These are phyloP conservation scores for Caenorhabditis afra DNA, from an alignment of 2,888 invertebrate genomes.

Conservation along the genomic window DNA sequence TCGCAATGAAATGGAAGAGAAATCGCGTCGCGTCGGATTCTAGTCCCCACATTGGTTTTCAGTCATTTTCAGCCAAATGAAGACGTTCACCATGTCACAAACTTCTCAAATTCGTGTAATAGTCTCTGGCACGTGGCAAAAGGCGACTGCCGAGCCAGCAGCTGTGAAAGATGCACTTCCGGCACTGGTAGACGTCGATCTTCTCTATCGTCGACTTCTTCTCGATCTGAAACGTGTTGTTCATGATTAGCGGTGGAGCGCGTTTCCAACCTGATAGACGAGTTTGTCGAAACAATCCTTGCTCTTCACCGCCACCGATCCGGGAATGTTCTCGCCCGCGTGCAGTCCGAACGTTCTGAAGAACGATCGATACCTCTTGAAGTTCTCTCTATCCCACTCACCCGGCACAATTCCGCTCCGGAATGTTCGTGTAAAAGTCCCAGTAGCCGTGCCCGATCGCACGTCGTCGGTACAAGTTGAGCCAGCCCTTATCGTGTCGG, in stretches of 20 bases:
- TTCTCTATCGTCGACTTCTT: constrained; percentile 78
- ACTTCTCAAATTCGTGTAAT: constrained; percentile 78
- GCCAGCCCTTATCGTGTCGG: constrained; percentile 77
- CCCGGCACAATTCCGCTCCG: constrained; percentile 80
- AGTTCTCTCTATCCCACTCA: constrained; percentile 43
- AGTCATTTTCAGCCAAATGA: too few species aligned
- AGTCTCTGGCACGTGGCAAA: constrained; percentile 75
- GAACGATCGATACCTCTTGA: neutral
- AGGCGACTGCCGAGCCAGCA: constrained; percentile 79
- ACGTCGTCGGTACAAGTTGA: constrained; percentile 77
- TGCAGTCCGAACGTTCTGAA: constrained; percentile 79
- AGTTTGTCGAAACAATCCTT: constrained; percentile 79
- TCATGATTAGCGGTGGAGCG: too few species aligned
- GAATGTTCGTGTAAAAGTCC: constrained; percentile 80
- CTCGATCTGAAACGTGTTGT: constrained; percentile 63
- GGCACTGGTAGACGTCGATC: constrained; percentile 79
- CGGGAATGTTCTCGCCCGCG: constrained; percentile 78
- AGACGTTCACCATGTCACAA: constrained; percentile 35
- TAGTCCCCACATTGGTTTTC: too few species aligned
- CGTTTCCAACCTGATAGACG: constrained; percentile 72
- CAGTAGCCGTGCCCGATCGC: constrained; percentile 79
- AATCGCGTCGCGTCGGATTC: too few species aligned
- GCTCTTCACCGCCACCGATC: constrained; percentile 79
- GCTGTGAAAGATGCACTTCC: constrained; percentile 79
- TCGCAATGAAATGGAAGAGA: neutral